These are phyloP conservation scores for Barbus barbus DNA, from an alignment of 2,113 vertebrate genomes.

Conservation along the genomic window DNA sequence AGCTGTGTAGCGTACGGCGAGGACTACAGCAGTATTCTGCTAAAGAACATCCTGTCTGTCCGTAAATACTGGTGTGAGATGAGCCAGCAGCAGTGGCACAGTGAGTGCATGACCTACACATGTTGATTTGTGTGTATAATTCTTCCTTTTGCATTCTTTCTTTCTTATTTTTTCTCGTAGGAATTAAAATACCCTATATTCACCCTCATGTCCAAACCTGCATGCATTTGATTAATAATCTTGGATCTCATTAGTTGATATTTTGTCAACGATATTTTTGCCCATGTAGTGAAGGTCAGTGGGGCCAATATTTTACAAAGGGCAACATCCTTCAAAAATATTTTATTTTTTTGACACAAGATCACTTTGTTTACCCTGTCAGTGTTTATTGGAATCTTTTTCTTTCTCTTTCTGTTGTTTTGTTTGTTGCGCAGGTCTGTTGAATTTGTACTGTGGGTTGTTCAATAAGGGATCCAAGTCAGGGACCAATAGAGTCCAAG, in stretches of 20 bases:
- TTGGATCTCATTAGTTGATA: too few relatives aligned
- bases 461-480: slow-evolving; percentile 78
- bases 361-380: not conserved
- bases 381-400: not conserved
- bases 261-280: too few relatives aligned
- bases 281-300: not conserved
- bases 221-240: not conserved
- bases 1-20: slow-evolving; percentile 83
- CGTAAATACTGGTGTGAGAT: slow-evolving; percentile 98
- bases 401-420: slow-evolving; percentile 12
- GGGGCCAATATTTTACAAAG: not conserved
- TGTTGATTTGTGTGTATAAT: not conserved
- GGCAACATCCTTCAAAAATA: not conserved
- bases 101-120: slow-evolving; percentile 69
- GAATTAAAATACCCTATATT: not conserved
- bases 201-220: not conserved
- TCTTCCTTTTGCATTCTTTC: not conserved
- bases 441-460: slow-evolving; percentile 81
- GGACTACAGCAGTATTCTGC: slow-evolving; percentile 88
- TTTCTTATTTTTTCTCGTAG: too few relatives aligned
- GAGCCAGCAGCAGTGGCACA: slow-evolving; percentile 85
- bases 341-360: not conserved
- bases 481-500: slow-evolving; percentile 81
- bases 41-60: slow-evolving; percentile 92
- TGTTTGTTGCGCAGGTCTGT: slow-evolving; percentile 74